These are phyloP conservation scores for Rhynchomys soricoides DNA, from an alignment of 2,113 vertebrate genomes.

Conservation along the genomic window DNA sequence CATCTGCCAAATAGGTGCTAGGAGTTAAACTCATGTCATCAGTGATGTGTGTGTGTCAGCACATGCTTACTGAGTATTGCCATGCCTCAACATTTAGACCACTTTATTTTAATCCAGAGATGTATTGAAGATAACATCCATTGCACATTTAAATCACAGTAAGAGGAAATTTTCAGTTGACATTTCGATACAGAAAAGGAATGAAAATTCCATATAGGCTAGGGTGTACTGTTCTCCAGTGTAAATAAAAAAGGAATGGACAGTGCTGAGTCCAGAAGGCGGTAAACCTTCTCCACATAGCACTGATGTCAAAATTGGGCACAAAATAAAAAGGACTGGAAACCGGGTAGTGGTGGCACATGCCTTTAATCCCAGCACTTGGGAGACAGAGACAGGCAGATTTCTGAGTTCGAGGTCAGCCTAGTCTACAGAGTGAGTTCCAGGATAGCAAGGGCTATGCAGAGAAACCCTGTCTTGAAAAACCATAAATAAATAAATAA, in stretches of 20 bases:
- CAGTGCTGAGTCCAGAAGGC: background rate
- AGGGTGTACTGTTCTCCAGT: background rate
- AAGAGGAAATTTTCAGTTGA: background rate
- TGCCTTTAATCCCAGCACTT: too few species aligned
- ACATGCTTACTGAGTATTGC: background rate
- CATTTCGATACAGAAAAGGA: background rate
- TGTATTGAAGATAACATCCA: background rate
- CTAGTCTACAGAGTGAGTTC: too few species aligned
- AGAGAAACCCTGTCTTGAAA: too few species aligned
- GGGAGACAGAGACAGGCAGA: too few species aligned
- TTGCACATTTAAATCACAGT: background rate
- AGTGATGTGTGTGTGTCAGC: too few species aligned
- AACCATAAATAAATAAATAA: too few species aligned
- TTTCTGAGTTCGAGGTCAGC: too few species aligned
- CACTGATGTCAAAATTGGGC: too few species aligned
- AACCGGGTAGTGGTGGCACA: too few species aligned
- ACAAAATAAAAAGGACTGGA: background rate
- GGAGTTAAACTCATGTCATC: background rate
- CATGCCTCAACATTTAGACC: background rate
- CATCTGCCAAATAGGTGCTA: background rate
- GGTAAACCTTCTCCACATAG: background rate
- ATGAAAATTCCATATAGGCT: fast-evolving
- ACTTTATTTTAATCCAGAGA: background rate
- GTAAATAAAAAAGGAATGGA: background rate
- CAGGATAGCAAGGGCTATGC: too few species aligned